phyloP scores from a whole-genome alignment of 1,140 invertebrate species.

The Nomia melanderi region DNA sequence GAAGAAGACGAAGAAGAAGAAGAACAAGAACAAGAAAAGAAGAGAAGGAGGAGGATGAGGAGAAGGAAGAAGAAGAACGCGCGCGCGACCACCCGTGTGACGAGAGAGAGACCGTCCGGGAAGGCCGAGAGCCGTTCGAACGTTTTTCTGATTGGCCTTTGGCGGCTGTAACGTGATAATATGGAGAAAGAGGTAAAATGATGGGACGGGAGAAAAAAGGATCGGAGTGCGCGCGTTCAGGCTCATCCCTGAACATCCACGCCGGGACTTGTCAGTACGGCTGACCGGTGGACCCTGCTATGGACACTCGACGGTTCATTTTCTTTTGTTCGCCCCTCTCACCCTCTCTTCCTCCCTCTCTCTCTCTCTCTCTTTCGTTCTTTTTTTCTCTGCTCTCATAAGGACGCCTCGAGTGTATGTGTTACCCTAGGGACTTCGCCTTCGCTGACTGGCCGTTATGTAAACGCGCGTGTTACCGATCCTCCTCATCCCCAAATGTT shows the following conservation, averaged over 20 bases:
- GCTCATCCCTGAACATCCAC: not conserved
- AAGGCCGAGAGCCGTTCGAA: conserved; percentile 30
- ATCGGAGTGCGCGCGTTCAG: not conserved
- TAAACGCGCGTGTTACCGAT: too few relatives aligned
- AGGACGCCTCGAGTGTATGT: too few relatives aligned
- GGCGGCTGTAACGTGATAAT: conserved; percentile 20
- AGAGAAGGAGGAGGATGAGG: not conserved
- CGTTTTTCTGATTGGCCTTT: conserved; percentile 30
- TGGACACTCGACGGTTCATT: not conserved
- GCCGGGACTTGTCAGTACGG: not conserved
- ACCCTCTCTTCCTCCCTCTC: too few relatives aligned
- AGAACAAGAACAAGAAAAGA: not conserved
- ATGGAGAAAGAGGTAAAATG: conserved; percentile 10
- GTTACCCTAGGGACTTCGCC: too few relatives aligned
- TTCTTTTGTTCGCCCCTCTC: not conserved
- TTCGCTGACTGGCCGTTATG: too few relatives aligned
- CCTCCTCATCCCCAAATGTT: too few relatives aligned
- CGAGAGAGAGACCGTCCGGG: conserved; percentile 24
- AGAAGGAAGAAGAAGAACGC: not conserved
- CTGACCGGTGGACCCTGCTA: not conserved
- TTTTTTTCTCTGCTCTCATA: too few relatives aligned
- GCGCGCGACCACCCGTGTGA: conserved; percentile 34
- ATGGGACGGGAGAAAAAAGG: conserved; percentile 5
- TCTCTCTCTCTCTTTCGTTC: too few relatives aligned
- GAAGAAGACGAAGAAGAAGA: conserved; percentile 21